These are phyloP conservation scores for Plemyria rubiginata DNA, from an alignment of 2,888 invertebrate species.

Conservation along the genomic window DNA sequence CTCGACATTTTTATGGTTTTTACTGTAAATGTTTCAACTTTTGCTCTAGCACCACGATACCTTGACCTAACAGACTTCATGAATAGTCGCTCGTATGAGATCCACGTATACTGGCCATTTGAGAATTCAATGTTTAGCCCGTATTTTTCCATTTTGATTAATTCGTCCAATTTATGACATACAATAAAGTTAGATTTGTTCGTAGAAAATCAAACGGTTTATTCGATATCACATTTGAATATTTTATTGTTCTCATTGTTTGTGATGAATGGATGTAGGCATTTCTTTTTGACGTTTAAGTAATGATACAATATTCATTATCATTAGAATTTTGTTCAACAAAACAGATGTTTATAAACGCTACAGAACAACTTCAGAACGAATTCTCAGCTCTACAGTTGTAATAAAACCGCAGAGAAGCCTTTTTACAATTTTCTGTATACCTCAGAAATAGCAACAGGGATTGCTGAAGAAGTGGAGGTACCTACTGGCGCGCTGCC, in stretches of 20 bases:
- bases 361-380: not conserved
- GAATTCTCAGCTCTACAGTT: slow-evolving; percentile 1
- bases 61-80: slow-evolving; percentile 7
- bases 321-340: not conserved
- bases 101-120: slow-evolving; percentile 6
- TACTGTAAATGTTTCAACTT: slow-evolving; percentile 23
- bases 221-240: too few species aligned
- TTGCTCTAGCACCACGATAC: slow-evolving; percentile 17
- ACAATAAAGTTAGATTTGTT: too few species aligned
- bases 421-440: slow-evolving; percentile 7
- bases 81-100: not conserved
- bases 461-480: slow-evolving; percentile 1
- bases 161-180: not conserved
- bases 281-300: too few species aligned
- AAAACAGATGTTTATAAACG: not conserved
- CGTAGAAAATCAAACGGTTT: too few species aligned
- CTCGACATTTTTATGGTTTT: slow-evolving; percentile 35
- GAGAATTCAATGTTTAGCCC: not conserved
- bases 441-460: slow-evolving; percentile 5
- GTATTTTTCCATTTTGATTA: not conserved
- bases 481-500: slow-evolving; percentile 24
- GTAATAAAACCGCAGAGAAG: slow-evolving; percentile 6
- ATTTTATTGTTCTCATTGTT: not conserved
- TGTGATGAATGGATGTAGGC: not conserved
- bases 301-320: too few species aligned